Evolutionary conservation across 1,140 invertebrate species (phyloP).

Genomic region (Diorhabda elongata): DNA sequence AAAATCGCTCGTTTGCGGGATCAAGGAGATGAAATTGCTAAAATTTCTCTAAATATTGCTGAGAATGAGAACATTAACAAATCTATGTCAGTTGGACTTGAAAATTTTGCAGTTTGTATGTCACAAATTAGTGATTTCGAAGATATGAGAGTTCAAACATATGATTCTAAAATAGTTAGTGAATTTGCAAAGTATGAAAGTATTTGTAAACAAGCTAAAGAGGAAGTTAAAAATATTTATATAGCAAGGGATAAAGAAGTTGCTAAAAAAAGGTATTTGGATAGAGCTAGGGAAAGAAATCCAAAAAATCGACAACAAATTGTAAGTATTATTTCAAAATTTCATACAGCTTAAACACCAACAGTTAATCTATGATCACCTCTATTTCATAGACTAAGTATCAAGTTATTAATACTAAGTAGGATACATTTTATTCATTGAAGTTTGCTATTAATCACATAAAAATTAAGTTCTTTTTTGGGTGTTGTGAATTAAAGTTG

Average conservation of each 20-base stretch:
- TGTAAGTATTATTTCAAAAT: slow-evolving; percentile 47
- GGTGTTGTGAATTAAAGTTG: no score
- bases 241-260: slow-evolving; percentile 64
- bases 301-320: slow-evolving; percentile 65
- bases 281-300: slow-evolving; percentile 60
- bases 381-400: no score
- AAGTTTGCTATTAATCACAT: no score
- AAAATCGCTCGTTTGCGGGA: slow-evolving; percentile 68
- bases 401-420: no score
- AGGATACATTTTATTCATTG: no score
- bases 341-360: no score
- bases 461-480: no score
- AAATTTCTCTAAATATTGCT: slow-evolving; percentile 59
- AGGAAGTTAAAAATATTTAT: slow-evolving; percentile 68
- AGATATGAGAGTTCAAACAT: slow-evolving; percentile 63
- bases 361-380: no score
- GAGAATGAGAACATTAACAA: slow-evolving; percentile 67
- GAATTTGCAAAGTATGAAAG: slow-evolving; percentile 66
- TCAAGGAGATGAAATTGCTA: slow-evolving; percentile 64
- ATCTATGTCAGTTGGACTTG: slow-evolving; percentile 57
- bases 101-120: slow-evolving; percentile 60
- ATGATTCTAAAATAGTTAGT: slow-evolving; percentile 63
- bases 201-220: slow-evolving; percentile 67
- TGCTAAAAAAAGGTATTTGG: slow-evolving; percentile 58
- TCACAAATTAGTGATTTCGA: slow-evolving; percentile 67